Evolutionary conservation across 2,888 invertebrate genomes (phyloP), one percentile per base, ranked within the genome.

Genomic region (Choreutis nemorana): DNA sequence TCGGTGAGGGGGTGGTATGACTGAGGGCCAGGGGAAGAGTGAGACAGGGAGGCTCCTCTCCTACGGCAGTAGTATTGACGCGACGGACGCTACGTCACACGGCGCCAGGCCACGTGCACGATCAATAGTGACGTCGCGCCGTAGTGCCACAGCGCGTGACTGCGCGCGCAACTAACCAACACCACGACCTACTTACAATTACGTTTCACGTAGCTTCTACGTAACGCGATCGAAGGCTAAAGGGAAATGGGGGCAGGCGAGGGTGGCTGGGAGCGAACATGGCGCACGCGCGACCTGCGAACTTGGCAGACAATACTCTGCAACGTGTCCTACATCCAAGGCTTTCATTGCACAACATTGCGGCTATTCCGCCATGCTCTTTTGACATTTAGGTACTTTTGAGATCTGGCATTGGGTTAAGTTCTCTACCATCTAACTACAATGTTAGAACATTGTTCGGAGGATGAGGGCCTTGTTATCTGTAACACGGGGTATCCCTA

Each of bases 111-210:
- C 67, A 77, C 73, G 73, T 73, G 75, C 63, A 32, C 67, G 72
- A 78, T 79, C 79, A 66, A 78, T 78, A 77, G 54, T 77, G 77
- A 77, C 77, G 77, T 75, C 58, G 65, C 58, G 65, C 55, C 53
- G 58, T 48, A 45, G 45, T 39, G 39, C 42, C 38, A 40, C 34
- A 40, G 42, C 39, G 35, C 24, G 26, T 36, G 26, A 35, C 40
- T 66, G 73, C 75, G 71, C 77, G 73, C 67, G 70, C 79, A 61
- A 36, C 46, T 34, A 44, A n/a, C 44, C 36, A 41, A 44, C 24
- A 39, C 48, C 46, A 43, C 72, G 72, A 72, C 77, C 71, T 70
- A 77, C 64, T 77, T 75, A 66, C 58, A 52, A 53, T 68, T 71
- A 72, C 65, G 81, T 62, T 75, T 64, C 62, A 77, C 77, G 67